Conservation (phyloP, 2,113 vertebrate genomes). For the Argyrosomus japonicus region DNA sequence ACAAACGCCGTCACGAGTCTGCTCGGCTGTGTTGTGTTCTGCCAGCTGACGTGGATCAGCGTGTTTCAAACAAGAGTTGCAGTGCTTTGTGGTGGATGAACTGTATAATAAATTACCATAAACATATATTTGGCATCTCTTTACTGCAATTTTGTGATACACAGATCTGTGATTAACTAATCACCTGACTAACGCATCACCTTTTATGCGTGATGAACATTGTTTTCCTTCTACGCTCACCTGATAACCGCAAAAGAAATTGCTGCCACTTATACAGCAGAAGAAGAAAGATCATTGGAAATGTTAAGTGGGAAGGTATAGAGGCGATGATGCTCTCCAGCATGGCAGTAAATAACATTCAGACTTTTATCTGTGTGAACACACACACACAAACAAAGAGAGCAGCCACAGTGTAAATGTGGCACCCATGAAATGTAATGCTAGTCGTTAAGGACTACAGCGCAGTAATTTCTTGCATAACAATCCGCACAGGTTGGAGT, state of each 20-base stretch:
- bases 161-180: neutral
- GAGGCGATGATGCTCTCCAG: constrained; percentile 20
- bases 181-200: neutral
- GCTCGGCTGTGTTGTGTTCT: neutral
- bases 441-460: constrained; percentile 25
- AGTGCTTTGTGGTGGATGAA: constrained; percentile 3
- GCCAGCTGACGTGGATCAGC: neutral
- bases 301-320: constrained; percentile 1
- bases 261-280: constrained; percentile 1
- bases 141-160: neutral
- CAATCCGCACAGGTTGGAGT: constrained; percentile 16
- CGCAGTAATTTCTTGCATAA: constrained; percentile 46
- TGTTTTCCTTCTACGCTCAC: constrained; percentile 12
- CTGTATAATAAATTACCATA: neutral
- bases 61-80: neutral
- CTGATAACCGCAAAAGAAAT: neutral
- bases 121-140: neutral
- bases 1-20: neutral
- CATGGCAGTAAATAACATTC: constrained; percentile 42
- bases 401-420: constrained; percentile 28
- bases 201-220: neutral
- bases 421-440: constrained; percentile 46
- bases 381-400: constrained; percentile 14
- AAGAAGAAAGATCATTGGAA: neutral
- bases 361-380: constrained; percentile 9